Conservation (phyloP, 2,113 vertebrate species). For the Bungarus multicinctus region DNA sequence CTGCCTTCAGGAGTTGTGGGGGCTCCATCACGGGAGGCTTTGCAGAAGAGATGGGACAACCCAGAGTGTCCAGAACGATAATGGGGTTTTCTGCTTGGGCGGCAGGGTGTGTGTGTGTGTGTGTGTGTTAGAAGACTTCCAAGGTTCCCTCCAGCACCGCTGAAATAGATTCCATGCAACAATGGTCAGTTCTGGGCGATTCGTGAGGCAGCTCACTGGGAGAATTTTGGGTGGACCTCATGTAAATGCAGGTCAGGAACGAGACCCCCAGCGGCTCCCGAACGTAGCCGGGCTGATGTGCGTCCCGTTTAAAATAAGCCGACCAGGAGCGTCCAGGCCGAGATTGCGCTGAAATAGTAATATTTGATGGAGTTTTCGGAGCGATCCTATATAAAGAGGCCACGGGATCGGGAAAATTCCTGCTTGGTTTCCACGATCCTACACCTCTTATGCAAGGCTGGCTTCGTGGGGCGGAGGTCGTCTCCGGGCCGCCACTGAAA, state of each 20-base stretch:
- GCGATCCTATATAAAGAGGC: background rate
- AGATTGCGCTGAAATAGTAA: background rate
- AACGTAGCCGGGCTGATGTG: too few species aligned
- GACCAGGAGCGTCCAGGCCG: too few species aligned
- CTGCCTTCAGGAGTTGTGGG: too few species aligned
- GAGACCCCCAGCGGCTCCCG: background rate
- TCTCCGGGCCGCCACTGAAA: background rate
- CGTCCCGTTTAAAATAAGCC: background rate
- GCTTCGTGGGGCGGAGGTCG: background rate
- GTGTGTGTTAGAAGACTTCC: too few species aligned
- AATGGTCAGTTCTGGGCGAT: background rate
- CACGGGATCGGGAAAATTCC: background rate
- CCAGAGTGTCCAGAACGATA: too few species aligned
- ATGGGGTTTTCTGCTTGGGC: too few species aligned
- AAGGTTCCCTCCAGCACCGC: too few species aligned
- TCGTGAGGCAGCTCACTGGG: background rate
- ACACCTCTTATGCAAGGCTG: background rate
- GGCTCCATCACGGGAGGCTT: too few species aligned
- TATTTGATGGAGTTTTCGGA: background rate
- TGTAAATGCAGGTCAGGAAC: background rate
- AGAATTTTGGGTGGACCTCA: background rate
- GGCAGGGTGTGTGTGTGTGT: too few species aligned
- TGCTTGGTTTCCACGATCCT: background rate
- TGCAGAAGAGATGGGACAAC: too few species aligned
- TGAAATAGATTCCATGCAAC: background rate